Evolutionary conservation across 1,140 invertebrate species (phyloP).

Genomic region (Drosophila lowei): DNA sequence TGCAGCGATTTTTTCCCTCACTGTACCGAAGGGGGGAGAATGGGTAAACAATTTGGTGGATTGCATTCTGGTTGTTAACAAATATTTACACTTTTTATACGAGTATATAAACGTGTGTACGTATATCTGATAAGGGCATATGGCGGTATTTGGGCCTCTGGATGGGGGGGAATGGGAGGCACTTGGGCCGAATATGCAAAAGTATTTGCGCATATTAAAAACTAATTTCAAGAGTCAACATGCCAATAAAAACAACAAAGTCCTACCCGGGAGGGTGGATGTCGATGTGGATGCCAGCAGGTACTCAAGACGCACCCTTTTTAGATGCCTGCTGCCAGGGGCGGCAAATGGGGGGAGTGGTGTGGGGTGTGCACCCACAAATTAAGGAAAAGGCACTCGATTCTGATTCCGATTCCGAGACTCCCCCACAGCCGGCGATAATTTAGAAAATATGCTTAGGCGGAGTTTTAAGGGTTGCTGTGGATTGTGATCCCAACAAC

Average conservation of each 20-base stretch:
- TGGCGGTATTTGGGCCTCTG: conserved; percentile 50
- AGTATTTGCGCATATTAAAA: conserved; percentile 82
- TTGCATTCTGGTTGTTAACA: conserved; percentile 73
- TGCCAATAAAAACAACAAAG: conserved; percentile 77
- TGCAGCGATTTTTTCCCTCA: conserved; percentile 67
- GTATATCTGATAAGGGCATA: conserved; percentile 61
- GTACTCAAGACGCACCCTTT: conserved; percentile 75
- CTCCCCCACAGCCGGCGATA: conserved; percentile 58
- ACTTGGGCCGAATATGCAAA: conserved; percentile 72
- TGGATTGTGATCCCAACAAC: conserved; percentile 13
- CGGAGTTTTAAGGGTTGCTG: conserved; percentile 69
- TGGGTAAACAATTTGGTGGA: conserved; percentile 46
- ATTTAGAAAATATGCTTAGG: conserved; percentile 81
- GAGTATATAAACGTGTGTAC: conserved; percentile 3
- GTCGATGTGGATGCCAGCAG: conserved; percentile 25
- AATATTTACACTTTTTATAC: conserved; percentile 69
- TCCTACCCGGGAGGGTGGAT: conserved; percentile 42
- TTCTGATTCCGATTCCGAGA: conserved; percentile 30
- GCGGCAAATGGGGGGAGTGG: conserved; percentile 11
- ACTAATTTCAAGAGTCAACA: conserved; percentile 82
- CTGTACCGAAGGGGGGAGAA: background rate
- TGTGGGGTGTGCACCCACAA: conserved; percentile 55
- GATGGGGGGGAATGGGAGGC: background rate
- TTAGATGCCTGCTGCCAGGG: conserved; percentile 56
- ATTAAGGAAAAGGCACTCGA: conserved; percentile 79